Evolutionary conservation across 2,888 invertebrate genomes (phyloP).

Genomic region (Drosophila barbarae): DNA sequence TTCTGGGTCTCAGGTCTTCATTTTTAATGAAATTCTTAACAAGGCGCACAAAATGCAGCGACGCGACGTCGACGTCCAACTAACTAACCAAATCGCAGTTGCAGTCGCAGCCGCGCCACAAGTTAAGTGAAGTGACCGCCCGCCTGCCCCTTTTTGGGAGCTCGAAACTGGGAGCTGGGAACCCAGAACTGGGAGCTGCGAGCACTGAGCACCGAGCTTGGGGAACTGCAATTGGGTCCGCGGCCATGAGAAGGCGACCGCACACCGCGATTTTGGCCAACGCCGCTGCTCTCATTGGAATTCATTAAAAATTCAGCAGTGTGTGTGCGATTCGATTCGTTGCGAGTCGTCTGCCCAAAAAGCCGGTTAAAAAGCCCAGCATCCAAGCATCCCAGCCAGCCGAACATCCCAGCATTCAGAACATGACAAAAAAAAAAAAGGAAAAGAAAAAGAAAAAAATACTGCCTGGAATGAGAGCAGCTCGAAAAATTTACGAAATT

Average conservation of each 20-base stretch:
- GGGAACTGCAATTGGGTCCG: constrained; percentile 51
- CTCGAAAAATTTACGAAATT: constrained; percentile 77
- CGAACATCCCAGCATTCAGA: constrained; percentile 17
- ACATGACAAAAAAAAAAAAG: constrained; percentile 37
- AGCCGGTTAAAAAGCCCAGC: constrained; percentile 68
- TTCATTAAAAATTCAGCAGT: constrained; percentile 77
- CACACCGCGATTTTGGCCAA: constrained; percentile 72
- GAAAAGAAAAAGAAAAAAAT: constrained; percentile 47
- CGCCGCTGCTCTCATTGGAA: constrained; percentile 68
- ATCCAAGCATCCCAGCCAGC: constrained; percentile 23
- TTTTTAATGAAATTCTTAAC: constrained; percentile 78
- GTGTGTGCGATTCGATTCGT: constrained; percentile 24
- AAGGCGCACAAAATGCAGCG: constrained; percentile 72
- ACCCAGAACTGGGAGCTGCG: neutral
- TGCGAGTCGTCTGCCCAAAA: constrained; percentile 71
- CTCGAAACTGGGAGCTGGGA: constrained; percentile 23
- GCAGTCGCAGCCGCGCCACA: constrained; percentile 54
- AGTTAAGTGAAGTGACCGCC: constrained; percentile 66
- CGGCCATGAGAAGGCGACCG: constrained; percentile 65
- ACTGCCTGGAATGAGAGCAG: constrained; percentile 76
- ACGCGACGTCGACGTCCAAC: constrained; percentile 51
- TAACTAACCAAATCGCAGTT: constrained; percentile 75
- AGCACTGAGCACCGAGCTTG: constrained; percentile 13
- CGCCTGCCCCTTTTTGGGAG: constrained; percentile 70
- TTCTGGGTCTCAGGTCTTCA: constrained; percentile 77